Conservation (phyloP, 35 echinoderm and acorn worm genomes). For the Acanthaster planci region DNA sequence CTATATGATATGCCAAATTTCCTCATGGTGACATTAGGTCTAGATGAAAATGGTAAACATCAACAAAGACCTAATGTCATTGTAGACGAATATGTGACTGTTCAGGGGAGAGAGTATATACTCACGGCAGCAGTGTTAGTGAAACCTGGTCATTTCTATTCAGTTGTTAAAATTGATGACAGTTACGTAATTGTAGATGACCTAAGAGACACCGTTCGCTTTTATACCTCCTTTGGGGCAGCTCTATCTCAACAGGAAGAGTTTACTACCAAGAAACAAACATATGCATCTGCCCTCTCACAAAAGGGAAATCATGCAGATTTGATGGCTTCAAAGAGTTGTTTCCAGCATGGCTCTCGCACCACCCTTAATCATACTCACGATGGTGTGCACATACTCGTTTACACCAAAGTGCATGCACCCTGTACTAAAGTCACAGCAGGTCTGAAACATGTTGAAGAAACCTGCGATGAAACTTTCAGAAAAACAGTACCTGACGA, state of each 20-base stretch:
- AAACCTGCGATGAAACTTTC: background rate
- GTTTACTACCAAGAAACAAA: background rate
- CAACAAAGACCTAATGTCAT: too few relatives aligned
- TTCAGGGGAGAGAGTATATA: too few relatives aligned
- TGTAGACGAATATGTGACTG: too few relatives aligned
- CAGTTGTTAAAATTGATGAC: background rate
- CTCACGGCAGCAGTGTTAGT: too few relatives aligned
- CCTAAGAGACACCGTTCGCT: background rate
- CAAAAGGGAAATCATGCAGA: background rate
- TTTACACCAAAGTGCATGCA: background rate
- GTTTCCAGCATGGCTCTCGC: background rate
- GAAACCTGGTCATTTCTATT: conserved; percentile 21
- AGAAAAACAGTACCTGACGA: background rate
- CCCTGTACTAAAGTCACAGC: background rate
- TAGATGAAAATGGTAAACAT: too few relatives aligned
- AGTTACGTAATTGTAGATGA: background rate
- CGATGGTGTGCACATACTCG: conserved; percentile 10
- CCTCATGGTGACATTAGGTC: too few relatives aligned
- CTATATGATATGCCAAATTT: too few relatives aligned
- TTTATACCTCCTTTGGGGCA: background rate
- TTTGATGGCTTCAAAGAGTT: background rate
- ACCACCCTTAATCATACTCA: background rate
- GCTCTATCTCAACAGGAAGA: background rate
- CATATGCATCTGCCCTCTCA: background rate
- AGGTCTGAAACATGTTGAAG: background rate